phyloP scores from a whole-genome alignment of 2,888 invertebrate genomes.

The Tetranychus truncatus region DNA sequence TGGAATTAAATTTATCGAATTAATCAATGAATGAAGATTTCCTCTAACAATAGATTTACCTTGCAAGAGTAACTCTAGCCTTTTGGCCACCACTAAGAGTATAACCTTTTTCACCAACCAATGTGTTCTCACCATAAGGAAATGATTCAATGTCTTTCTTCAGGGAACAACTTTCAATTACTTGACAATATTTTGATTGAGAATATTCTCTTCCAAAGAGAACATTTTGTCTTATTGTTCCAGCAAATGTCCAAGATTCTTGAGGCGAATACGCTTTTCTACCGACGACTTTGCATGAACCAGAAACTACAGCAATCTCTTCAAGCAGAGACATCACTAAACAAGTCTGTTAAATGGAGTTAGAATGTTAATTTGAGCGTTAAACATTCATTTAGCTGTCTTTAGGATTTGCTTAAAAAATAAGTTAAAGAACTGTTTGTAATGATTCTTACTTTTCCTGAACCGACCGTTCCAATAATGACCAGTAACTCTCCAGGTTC shows the following conservation, averaged over 20 bases:
- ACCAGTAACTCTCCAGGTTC: neutral
- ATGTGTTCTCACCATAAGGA: slow-evolving; percentile 36
- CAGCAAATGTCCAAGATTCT: slow-evolving; percentile 12
- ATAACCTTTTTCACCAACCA: slow-evolving; percentile 42
- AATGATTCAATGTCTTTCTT: slow-evolving; percentile 36
- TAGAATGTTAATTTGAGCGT: no score
- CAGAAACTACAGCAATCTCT: neutral
- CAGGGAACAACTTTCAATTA: slow-evolving; percentile 29
- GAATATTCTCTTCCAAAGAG: slow-evolving; percentile 2
- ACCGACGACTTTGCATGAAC: neutral
- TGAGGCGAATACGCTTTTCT: slow-evolving; percentile 8
- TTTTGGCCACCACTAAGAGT: slow-evolving; percentile 40
- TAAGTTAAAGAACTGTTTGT: no score
- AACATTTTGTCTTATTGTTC: slow-evolving; percentile 8
- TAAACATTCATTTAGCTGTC: no score
- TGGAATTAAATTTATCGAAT: neutral
- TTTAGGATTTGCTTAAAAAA: no score
- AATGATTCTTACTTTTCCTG: slow-evolving; percentile 33
- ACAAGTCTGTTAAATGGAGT: neutral
- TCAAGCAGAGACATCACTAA: neutral
- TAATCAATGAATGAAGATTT: neutral
- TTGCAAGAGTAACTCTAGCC: slow-evolving; percentile 39
- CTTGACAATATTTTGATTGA: neutral
- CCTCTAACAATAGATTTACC: no score
- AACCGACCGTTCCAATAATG: neutral